Evolutionary conservation across 2,797 vertebrate species (phyloP).

Genomic region (Poecilia picta): DNA sequence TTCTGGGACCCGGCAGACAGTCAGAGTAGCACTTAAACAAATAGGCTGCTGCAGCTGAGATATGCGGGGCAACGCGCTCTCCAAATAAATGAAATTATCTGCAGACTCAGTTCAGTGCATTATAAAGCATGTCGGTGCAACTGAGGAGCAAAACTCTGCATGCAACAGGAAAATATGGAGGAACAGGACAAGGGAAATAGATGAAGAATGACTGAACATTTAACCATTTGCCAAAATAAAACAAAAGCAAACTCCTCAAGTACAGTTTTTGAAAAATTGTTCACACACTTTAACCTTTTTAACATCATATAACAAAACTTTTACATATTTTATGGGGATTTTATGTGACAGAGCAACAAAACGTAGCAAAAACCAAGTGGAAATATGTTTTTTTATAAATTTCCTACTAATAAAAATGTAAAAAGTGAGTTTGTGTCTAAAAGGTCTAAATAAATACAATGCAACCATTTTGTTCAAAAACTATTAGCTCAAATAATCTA

Average conservation of each 20-base stretch:
- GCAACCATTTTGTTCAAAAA: background rate
- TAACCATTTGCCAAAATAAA: background rate
- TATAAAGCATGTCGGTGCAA: constrained; percentile 46
- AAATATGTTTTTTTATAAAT: background rate
- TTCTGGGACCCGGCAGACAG: constrained; percentile 31
- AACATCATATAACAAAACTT: background rate
- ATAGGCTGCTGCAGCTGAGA: constrained; percentile 50
- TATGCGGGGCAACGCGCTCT: constrained; percentile 51
- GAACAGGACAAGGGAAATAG: background rate
- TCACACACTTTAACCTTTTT: background rate
- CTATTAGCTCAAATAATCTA: background rate
- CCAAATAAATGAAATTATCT: constrained; percentile 70
- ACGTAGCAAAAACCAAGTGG: background rate
- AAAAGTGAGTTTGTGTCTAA: background rate
- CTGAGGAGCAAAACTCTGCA: constrained; percentile 34
- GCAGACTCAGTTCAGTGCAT: constrained; percentile 50
- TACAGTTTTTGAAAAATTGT: background rate
- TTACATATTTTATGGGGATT: background rate
- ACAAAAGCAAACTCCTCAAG: background rate
- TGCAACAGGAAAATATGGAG: constrained; percentile 20
- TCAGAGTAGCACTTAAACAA: constrained; percentile 62
- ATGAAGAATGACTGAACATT: background rate
- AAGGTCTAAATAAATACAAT: background rate
- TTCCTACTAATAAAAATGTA: background rate
- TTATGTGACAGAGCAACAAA: background rate